Evolutionary conservation across 2,113 vertebrate species (phyloP), one percentile per base, ranked within the genome.

Genomic region (Plectropomus leopardus): DNA sequence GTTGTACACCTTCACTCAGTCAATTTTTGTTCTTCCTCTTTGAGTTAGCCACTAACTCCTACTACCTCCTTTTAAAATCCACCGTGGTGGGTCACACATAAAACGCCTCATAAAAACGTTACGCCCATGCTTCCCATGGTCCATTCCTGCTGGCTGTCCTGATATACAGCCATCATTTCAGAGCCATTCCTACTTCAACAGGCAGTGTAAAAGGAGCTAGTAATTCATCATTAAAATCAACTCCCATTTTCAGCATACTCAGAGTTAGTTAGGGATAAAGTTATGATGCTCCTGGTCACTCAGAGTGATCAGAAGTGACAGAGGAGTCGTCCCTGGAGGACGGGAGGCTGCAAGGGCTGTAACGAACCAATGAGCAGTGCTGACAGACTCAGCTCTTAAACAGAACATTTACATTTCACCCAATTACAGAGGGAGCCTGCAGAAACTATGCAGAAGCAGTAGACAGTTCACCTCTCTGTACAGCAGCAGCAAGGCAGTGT

Each of bases 351-450:
- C 13, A 28, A 40, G 42, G 40, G 36, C 3, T 24, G 32, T 17
- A 44, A 67, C 61, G 59, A 51, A 72, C 60, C 34, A 68, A 17
- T 26, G 28, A 71, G n/a, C 58, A 24, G 48, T 21, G 30, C 28
- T 47, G 16, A 63, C 3, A 9, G 55, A 2, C 53, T 53, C 24
- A 44, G 78, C 24, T 59, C 59, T 70, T 36, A 44, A 50, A 64
- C 26, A 57, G 50, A 48, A 50, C 69, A 48, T 23, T 40, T 4
- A 40, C 21, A 76, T 45, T 54, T 63, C 40, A 21, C 45, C 53
- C 23, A 76, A 72, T 78, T 64, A 84, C n/a, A 61, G 53, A 23
- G 21, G 53, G 59, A 78, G 9, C 11, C 44, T 23, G 44, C 28
- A 72, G 2, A 55, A 32, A 24, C 24, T 21, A 16, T 32, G 21